Percentiles rank a stretch among this genome's conserved stretches.
phyloP scores from a whole-genome alignment of 92 coral and sea anemone genomes.

The Zoanthus sansibaricus region DNA sequence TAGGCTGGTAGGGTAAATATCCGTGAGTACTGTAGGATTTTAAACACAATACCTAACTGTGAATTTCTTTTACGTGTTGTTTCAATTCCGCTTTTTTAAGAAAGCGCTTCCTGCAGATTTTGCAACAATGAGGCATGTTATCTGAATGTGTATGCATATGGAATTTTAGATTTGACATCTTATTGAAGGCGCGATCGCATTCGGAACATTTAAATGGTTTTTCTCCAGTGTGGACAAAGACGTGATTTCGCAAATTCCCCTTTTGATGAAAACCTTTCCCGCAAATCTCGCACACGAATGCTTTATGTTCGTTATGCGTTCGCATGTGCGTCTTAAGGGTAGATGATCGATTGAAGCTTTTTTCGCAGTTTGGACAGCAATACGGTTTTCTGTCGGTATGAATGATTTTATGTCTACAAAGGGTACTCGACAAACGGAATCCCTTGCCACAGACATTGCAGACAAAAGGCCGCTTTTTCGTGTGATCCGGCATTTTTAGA shows the following conservation, averaged over 20 bases:
- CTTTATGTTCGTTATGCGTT: conserved; percentile 94
- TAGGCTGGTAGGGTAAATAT: background rate
- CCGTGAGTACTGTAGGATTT: background rate
- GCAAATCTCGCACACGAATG: conserved; percentile 91
- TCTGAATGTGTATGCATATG: conserved; percentile 97
- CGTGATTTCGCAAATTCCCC: conserved; percentile 94
- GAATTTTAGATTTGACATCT: conserved; percentile 96
- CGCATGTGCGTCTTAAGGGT: conserved; percentile 96
- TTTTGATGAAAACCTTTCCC: conserved; percentile 99
- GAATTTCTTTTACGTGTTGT: conserved; percentile 78
- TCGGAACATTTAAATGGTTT: conserved; percentile 91
- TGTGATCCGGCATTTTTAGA: conserved; percentile 97
- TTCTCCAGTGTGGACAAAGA: conserved; percentile 98
- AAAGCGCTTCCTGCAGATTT: conserved; percentile 81
- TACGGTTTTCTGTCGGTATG: conserved; percentile 98
- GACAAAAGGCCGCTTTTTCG: conserved; percentile 93
- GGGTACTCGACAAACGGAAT: conserved; percentile 95
- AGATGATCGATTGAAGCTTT: conserved; percentile 93
- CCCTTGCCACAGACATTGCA: conserved; percentile 99
- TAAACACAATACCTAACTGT: conserved; percentile 32
- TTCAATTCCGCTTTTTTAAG: conserved; percentile 78
- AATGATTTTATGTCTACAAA: conserved; percentile 96
- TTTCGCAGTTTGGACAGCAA: conserved; percentile 84
- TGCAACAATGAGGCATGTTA: conserved; percentile 84
- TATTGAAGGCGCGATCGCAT: conserved; percentile 96